Evolutionary conservation across 2,113 vertebrate species (phyloP), one percentile per base, ranked within the genome.

Genomic region (Callithrix jacchus): DNA sequence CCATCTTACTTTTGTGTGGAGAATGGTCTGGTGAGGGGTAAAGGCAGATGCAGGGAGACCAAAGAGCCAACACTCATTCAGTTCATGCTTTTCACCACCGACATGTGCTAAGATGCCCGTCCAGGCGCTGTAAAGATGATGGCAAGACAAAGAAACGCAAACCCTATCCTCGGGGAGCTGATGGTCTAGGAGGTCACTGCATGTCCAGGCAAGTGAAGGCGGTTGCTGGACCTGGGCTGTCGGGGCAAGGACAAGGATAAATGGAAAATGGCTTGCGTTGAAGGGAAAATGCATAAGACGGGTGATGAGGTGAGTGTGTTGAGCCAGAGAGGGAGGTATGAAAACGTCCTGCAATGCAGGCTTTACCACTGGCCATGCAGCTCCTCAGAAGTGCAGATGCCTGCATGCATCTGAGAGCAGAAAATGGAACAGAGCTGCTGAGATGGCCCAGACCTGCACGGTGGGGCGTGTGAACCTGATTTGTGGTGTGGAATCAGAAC

Each of bases 381-480:
- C 42, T 74, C 6, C 27, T 42, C 68, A 68, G 35, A 23, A 80
- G 35, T 32, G 11, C 27, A 30, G 61, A 18, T 13, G 9, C 13
- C 64, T 37, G 21, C 13, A 4, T 4, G 13, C 2, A 7, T 11
- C 27, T 2, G 16, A 25, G 61, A 49, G 5, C 25, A 23, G 35
- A 5, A n/a, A n/a, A 66, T 5, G 8, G 14, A 40, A 32, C 32
- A 91, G 35, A 4, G 45, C 37, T 49, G 20, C 27, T 58, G 58
- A 37, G 2, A 6, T 7, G 23, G 66, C 37, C 12, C 1, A 3
- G 11, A 40, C 4, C 30, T 17, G 2, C 18, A 11, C 21, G 25
- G 17, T 8, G 10, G 8, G 47, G 23, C 6, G 12, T 3, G 3
- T n/a, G 17, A 37, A 16, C 23, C 14, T 85, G 64, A 54, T 3